Conservation (phyloP, 2,888 invertebrate species). For the Cremastinae sp. region DNA sequence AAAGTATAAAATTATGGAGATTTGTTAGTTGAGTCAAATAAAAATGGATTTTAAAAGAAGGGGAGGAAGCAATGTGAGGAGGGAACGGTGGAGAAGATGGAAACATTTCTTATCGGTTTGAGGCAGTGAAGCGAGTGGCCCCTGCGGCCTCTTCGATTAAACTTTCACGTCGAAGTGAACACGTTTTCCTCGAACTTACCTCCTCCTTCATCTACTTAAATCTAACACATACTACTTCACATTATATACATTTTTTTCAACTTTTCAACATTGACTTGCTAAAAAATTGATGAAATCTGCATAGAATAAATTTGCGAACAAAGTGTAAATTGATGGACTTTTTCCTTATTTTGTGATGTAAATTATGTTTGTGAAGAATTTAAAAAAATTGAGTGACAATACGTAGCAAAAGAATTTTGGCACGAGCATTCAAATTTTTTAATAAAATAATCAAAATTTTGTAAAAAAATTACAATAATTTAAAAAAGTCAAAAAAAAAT, state of each 20-base stretch:
- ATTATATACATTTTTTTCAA: neutral
- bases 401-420: too few species aligned
- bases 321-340: too few species aligned
- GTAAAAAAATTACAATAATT: too few species aligned
- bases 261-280: neutral
- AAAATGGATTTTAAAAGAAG: constrained; percentile 1
- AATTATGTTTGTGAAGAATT: too few species aligned
- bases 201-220: neutral
- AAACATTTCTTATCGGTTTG: constrained; percentile 48
- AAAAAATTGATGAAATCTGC: too few species aligned
- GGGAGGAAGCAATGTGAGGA: neutral
- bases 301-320: too few species aligned
- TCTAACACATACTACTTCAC: neutral
- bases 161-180: constrained; percentile 43
- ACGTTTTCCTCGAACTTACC: constrained; percentile 14
- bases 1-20: neutral
- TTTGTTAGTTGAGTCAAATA: neutral
- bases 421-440: too few species aligned
- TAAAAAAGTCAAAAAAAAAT: too few species aligned
- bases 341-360: too few species aligned
- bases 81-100: constrained; percentile 15
- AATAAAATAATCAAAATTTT: too few species aligned
- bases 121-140: constrained; percentile 27
- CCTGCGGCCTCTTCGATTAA: constrained; percentile 51
- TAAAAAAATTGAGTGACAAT: too few species aligned